A percentile compares a stretch with the other conserved stretches of the same genome.
Conservation (phyloP, 2,888 invertebrate species). For the Leucozona laternaria region DNA sequence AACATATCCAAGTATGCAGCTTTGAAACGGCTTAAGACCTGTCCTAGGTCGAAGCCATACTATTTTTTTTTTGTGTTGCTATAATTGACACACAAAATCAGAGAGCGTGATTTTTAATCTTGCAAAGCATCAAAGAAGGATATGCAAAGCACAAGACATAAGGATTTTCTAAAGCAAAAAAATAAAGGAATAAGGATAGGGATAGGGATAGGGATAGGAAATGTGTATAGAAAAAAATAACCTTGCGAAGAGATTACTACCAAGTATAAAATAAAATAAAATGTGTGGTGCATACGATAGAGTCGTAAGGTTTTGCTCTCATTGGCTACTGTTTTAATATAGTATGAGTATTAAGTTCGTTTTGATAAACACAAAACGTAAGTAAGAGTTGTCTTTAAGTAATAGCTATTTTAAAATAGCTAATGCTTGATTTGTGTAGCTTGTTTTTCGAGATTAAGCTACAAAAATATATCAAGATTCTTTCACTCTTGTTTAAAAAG, state of each 20-base stretch:
- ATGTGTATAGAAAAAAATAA: conserved; percentile 40
- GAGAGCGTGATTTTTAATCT: conserved; percentile 71
- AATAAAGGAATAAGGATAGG: neutral
- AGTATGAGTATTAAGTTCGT: too few species aligned
- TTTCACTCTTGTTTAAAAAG: too few species aligned
- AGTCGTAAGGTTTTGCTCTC: neutral
- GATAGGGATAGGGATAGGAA: conserved; percentile 12
- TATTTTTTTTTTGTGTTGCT: conserved; percentile 4
- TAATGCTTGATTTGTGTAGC: too few species aligned
- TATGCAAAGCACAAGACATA: conserved; percentile 57
- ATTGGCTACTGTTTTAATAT: neutral
- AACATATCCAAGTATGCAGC: conserved; percentile 37
- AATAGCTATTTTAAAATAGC: too few species aligned
- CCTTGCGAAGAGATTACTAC: conserved; percentile 68
- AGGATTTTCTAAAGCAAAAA: conserved; percentile 36
- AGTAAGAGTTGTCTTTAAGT: too few species aligned
- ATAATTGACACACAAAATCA: conserved; percentile 72
- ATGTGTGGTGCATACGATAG: neutral
- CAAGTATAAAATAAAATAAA: neutral
- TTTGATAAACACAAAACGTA: too few species aligned
- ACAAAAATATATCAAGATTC: too few species aligned
- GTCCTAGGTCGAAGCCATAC: conserved; percentile 54
- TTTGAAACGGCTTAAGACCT: conserved; percentile 62
- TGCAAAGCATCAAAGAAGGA: conserved; percentile 56
- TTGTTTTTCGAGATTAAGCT: too few species aligned